phyloP scores from a whole-genome alignment of 2,113 vertebrate genomes.

The Syrmaticus mikado region DNA sequence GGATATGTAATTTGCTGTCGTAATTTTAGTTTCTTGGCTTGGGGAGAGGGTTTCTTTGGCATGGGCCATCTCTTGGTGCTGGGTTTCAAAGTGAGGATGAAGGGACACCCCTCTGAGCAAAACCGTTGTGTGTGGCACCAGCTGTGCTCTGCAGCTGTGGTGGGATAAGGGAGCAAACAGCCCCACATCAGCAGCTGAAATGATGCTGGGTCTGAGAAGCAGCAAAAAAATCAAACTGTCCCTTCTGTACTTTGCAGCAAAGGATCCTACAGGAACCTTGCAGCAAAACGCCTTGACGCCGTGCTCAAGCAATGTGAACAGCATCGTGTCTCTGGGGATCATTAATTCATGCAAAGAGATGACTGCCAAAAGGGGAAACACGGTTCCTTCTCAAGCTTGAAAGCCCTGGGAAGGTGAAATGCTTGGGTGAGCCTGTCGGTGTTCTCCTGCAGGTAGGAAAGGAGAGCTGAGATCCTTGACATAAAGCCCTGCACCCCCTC shows the following conservation, averaged over 20 bases:
- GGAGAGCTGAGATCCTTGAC: not conserved
- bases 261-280: not conserved
- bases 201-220: not conserved
- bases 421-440: not conserved
- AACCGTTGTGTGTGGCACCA: accelerated
- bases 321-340: not conserved
- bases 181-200: not conserved
- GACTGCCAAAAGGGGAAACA: not conserved
- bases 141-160: not conserved
- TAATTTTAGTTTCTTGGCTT: not conserved
- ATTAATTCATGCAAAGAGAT: not conserved
- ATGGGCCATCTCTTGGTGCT: accelerated
- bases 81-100: accelerated
- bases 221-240: not conserved
- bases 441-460: not conserved
- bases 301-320: not conserved
- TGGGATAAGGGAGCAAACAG: accelerated
- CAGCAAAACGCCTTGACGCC: not conserved
- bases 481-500: not conserved
- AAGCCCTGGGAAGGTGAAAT: not conserved
- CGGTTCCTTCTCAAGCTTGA: not conserved
- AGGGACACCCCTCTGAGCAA: accelerated
- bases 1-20: accelerated
- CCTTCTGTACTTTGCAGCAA: not conserved
- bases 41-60: accelerated